Percentiles rank a stretch among this genome's conserved stretches.
These are phyloP conservation scores for Quadroppia sp. DNA, from an alignment of 2,888 invertebrate species.

Conservation along the genomic window DNA sequence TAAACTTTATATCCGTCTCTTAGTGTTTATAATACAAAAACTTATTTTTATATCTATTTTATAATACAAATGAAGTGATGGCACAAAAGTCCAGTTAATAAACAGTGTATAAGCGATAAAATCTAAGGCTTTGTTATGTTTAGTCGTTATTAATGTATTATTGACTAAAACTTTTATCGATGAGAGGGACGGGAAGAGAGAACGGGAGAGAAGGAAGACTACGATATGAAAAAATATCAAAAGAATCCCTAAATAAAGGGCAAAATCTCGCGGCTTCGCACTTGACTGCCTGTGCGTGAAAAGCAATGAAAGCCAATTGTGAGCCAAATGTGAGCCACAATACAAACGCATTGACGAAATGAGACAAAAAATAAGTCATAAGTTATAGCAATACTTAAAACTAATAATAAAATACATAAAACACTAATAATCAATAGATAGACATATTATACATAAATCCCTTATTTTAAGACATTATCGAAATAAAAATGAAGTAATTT, in stretches of 20 bases:
- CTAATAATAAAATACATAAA: not conserved
- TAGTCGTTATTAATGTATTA: conserved; percentile 19
- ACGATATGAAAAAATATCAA: not conserved
- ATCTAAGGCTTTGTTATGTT: not conserved
- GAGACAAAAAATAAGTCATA: not conserved
- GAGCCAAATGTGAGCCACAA: not conserved
- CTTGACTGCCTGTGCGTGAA: conserved; percentile 7
- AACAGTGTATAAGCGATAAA: not conserved
- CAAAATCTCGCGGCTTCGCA: conserved; percentile 10
- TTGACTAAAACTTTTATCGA: not conserved
- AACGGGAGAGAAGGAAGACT: not conserved
- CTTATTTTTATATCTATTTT: not conserved
- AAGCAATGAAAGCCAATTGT: no score
- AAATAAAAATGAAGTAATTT: no score
- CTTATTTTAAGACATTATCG: no score
- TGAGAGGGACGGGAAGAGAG: no score
- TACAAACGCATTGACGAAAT: not conserved
- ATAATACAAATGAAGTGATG: no score
- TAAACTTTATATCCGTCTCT: not conserved
- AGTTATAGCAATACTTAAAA: conserved; percentile 19
- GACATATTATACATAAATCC: no score
- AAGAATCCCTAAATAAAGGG: not conserved
- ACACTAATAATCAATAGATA: conserved; percentile 12
- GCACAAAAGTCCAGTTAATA: not conserved
- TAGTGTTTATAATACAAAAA: not conserved